Percentiles rank a stretch among this genome's conserved stretches.
phyloP scores from a whole-genome alignment of 2,797 vertebrate genomes.

The Takifugu rubripes region DNA sequence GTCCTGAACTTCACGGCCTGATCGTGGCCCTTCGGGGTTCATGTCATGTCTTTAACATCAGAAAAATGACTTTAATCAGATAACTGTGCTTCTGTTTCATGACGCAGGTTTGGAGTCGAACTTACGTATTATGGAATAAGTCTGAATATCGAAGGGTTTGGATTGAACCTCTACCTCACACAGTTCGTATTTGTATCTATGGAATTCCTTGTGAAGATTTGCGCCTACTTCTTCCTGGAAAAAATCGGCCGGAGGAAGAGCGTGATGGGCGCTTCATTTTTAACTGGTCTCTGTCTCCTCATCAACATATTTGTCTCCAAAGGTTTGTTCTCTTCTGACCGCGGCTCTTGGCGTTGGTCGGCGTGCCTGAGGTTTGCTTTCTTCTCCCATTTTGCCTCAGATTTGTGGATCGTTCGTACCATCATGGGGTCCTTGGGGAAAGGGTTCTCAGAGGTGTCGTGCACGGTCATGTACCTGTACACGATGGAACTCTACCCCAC shows the following conservation, averaged over 20 bases:
- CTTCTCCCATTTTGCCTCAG: slow-evolving; percentile 51
- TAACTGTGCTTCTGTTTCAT: neutral
- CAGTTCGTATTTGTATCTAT: slow-evolving; percentile 81
- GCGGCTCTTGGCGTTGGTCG: no score
- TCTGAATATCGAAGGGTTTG: slow-evolving; percentile 82
- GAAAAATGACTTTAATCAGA: neutral
- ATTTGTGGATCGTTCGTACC: slow-evolving; percentile 66
- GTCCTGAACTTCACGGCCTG: no score
- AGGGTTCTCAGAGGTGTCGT: slow-evolving; percentile 82
- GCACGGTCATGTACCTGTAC: slow-evolving; percentile 81
- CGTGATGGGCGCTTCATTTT: slow-evolving; percentile 64
- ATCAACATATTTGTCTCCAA: slow-evolving; percentile 71
- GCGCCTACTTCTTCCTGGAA: slow-evolving; percentile 74
- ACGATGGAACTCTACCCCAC: slow-evolving; percentile 89
- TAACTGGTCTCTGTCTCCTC: slow-evolving; percentile 64
- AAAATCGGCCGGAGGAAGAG: slow-evolving; percentile 72
- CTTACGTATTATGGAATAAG: slow-evolving; percentile 87
- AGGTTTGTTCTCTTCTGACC: slow-evolving; percentile 46
- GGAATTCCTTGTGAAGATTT: slow-evolving; percentile 85
- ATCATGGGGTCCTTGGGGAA: slow-evolving; percentile 80
- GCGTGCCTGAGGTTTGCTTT: no score
- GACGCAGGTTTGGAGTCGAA: slow-evolving; percentile 84
- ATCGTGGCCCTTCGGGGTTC: no score
- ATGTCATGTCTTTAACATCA: no score
- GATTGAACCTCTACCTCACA: slow-evolving; percentile 81